Evolutionary conservation across 2,797 vertebrate species (phyloP).

Genomic region (Eremophila alpestris): DNA sequence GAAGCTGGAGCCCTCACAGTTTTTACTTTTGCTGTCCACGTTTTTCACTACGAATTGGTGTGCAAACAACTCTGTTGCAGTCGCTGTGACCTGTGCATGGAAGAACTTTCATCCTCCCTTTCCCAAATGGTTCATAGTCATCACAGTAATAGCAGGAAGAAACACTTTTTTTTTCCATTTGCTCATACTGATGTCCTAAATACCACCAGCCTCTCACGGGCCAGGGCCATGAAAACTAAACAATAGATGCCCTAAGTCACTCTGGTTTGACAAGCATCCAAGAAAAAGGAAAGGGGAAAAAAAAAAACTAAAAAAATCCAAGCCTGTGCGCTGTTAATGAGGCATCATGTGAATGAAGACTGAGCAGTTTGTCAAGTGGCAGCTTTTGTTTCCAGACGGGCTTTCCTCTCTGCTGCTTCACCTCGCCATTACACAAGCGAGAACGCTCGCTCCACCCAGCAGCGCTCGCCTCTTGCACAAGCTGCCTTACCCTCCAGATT

Average conservation of each 20-base stretch:
- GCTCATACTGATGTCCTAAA: not conserved
- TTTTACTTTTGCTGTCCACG: not conserved
- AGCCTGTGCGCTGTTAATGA: not conserved
- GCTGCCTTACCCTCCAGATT: not conserved
- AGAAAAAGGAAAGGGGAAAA: not conserved
- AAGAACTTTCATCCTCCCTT: not conserved
- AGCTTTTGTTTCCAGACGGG: constrained; percentile 8
- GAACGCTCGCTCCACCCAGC: not conserved
- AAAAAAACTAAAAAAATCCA: not conserved
- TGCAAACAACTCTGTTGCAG: not conserved
- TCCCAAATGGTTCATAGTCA: not conserved
- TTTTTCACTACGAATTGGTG: not conserved
- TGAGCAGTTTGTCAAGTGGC: constrained; percentile 3
- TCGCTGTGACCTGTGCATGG: not conserved
- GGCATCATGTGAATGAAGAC: constrained; percentile 38
- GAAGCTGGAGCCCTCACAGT: not conserved
- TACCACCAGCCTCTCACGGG: not conserved
- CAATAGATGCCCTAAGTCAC: not conserved
- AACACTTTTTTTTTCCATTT: not conserved
- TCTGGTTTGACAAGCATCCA: not conserved
- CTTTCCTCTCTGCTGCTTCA: constrained; percentile 31
- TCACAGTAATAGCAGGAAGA: not conserved
- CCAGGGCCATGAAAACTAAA: not conserved
- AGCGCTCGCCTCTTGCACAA: constrained; percentile 38
- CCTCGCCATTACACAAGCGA: not conserved